Evolutionary conservation across 2,113 vertebrate species (phyloP).

Genomic region (Fregata magnificens): DNA sequence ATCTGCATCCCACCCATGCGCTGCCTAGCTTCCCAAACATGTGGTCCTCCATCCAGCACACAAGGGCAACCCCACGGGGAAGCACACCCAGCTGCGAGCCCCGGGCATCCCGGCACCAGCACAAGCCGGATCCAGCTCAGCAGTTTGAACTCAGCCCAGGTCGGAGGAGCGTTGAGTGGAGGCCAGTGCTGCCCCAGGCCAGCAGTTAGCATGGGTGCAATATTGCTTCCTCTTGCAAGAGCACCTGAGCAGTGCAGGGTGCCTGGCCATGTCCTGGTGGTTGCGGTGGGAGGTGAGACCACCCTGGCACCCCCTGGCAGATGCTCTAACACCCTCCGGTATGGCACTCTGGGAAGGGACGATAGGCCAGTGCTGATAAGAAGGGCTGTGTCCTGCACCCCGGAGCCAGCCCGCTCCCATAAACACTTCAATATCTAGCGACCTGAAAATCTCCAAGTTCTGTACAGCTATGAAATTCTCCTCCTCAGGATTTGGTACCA

Average conservation of each 20-base stretch:
- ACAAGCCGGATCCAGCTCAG: background rate
- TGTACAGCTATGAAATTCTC: background rate
- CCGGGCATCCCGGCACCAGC: background rate
- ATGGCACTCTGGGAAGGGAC: background rate
- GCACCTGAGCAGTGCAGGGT: background rate
- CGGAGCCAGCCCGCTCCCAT: background rate
- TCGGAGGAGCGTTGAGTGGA: rapidly evolving
- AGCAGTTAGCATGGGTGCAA: background rate
- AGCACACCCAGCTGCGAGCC: background rate
- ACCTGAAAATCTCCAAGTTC: background rate
- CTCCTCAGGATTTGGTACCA: rapidly evolving
- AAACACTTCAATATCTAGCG: background rate
- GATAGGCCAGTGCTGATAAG: rapidly evolving
- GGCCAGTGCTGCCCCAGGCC: rapidly evolving
- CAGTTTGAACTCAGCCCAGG: background rate
- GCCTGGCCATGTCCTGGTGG: rapidly evolving
- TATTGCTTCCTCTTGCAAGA: background rate
- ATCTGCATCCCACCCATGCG: constrained; percentile 46
- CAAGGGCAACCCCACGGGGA: background rate
- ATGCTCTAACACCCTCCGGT: background rate
- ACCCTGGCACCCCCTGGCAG: background rate
- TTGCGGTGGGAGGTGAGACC: background rate
- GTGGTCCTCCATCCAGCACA: background rate
- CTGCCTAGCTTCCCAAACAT: constrained; percentile 38
- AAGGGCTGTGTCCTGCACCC: background rate